These are phyloP conservation scores for Ecdyonurus torrentis DNA, from an alignment of 2,888 invertebrate genomes.

Conservation along the genomic window DNA sequence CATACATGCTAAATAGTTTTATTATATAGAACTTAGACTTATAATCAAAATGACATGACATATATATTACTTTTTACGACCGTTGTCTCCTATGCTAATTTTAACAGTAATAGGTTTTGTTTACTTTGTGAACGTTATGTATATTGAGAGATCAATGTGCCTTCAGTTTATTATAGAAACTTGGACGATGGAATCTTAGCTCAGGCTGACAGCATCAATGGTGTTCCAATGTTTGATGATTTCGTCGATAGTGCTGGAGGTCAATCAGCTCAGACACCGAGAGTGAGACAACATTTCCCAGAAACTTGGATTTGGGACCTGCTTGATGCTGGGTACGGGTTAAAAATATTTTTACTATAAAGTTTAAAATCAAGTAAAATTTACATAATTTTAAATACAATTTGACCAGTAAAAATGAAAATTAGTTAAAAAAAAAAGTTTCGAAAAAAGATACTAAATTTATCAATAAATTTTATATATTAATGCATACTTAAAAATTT, in stretches of 20 bases:
- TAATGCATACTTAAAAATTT: too few species aligned
- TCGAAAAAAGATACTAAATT: too few species aligned
- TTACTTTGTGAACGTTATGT: too few species aligned
- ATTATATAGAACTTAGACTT: not conserved
- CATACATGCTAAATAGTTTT: not conserved
- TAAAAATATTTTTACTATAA: too few species aligned
- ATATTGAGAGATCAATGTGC: not conserved
- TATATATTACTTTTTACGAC: not conserved
- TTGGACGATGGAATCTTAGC: not conserved
- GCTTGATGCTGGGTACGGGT: conserved; percentile 36
- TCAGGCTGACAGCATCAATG: not conserved
- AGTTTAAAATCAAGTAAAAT: too few species aligned
- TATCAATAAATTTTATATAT: too few species aligned
- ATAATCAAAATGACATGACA: not conserved
- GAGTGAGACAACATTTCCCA: conserved; percentile 44
- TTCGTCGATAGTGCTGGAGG: conserved; percentile 9
- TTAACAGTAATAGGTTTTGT: too few species aligned
- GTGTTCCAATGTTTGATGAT: conserved; percentile 18
- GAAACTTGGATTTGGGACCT: conserved; percentile 56
- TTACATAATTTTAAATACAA: too few species aligned
- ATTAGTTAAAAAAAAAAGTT: too few species aligned
- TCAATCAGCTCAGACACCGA: conserved; percentile 11
- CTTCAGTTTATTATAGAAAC: not conserved
- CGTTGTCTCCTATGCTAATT: too few species aligned
- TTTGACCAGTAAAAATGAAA: too few species aligned